Percentiles rank a stretch among this genome's conserved stretches.
Evolutionary conservation across 2,113 vertebrate species (phyloP).

Genomic region (Procavia capensis): DNA sequence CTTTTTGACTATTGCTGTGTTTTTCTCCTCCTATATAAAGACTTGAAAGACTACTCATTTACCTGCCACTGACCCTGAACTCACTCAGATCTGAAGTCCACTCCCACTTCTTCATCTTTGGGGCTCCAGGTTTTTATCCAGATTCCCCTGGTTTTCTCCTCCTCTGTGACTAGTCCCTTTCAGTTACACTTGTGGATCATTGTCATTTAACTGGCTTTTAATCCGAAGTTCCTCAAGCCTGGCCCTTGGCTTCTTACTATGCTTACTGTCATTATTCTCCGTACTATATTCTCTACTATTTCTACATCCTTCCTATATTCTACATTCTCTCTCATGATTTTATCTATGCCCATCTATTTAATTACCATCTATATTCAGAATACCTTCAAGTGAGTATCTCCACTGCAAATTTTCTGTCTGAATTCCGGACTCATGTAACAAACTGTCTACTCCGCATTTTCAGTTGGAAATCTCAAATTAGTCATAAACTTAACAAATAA

Average conservation of each 20-base stretch:
- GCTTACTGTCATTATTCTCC: background rate
- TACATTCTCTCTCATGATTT: background rate
- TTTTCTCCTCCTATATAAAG: background rate
- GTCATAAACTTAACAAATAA: background rate
- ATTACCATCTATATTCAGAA: background rate
- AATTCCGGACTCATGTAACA: background rate
- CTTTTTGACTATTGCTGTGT: background rate
- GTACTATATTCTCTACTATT: too few relatives aligned
- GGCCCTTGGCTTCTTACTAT: background rate
- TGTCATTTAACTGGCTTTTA: background rate
- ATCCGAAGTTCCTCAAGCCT: background rate
- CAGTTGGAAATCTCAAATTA: background rate
- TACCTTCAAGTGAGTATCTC: background rate
- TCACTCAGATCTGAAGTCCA: too few relatives aligned
- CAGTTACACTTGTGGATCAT: background rate
- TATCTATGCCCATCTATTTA: background rate
- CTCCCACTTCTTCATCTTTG: rapidly evolving
- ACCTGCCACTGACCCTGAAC: background rate
- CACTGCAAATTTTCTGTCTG: background rate
- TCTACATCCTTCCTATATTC: too few relatives aligned
- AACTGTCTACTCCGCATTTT: background rate
- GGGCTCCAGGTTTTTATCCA: background rate
- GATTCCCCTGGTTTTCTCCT: background rate
- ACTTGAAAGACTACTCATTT: background rate
- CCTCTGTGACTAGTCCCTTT: background rate